Conservation (phyloP, 1,140 invertebrate genomes). For the Arctopsyche grandis region DNA sequence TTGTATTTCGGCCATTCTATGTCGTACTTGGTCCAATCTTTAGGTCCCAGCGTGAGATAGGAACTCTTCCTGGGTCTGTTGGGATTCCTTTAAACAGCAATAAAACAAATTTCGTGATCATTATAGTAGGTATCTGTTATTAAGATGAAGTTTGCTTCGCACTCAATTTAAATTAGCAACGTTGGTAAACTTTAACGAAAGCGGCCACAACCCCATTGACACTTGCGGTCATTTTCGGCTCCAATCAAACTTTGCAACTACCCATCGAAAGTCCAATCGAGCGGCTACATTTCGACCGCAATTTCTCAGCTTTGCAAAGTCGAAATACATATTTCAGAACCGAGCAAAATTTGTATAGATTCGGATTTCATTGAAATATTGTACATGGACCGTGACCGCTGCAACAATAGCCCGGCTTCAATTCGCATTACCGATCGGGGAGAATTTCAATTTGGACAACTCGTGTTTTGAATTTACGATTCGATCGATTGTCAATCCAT, state of each 20-base stretch:
- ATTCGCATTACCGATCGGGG: too few species aligned
- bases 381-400: too few species aligned
- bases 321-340: background rate
- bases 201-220: background rate
- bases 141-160: too few species aligned
- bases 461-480: background rate
- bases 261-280: background rate
- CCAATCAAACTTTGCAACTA: background rate
- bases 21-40: slow-evolving; percentile 74
- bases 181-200: background rate
- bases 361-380: background rate
- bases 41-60: slow-evolving; percentile 68
- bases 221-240: background rate
- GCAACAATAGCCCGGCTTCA: too few species aligned
- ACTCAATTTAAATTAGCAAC: background rate
- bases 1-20: slow-evolving; percentile 85
- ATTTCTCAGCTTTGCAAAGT: background rate
- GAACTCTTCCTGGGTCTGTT: slow-evolving; percentile 72
- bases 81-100: slow-evolving; percentile 72
- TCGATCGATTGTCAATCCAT: slow-evolving; percentile 12
- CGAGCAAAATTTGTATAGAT: background rate
- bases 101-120: slow-evolving; percentile 37
- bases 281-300: background rate
- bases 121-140: background rate
- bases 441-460: background rate